A percentile compares a stretch with the other conserved stretches of the same genome.
Conservation (phyloP, 2,797 vertebrate species). For the Characodon lateralis region DNA sequence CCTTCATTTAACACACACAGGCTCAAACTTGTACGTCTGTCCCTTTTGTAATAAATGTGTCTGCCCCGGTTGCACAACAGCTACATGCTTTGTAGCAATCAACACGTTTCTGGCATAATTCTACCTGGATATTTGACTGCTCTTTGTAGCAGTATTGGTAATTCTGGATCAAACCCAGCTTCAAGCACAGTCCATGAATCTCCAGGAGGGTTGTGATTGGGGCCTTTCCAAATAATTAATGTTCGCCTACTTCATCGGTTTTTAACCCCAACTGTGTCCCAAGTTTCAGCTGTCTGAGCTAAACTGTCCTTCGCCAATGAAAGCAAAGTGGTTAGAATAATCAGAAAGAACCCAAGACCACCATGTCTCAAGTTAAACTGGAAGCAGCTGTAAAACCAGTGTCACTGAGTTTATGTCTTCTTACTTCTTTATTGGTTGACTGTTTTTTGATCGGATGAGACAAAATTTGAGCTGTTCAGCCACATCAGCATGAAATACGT, state of each 20-base stretch:
- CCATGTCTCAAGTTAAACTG: background rate
- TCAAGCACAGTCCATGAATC: background rate
- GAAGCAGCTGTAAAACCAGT: background rate
- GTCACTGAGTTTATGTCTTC: background rate
- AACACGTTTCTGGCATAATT: no score
- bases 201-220: background rate
- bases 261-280: background rate
- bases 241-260: background rate
- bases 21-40: background rate
- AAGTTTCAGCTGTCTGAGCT: background rate
- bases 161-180: background rate
- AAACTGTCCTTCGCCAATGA: background rate
- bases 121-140: background rate
- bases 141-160: background rate
- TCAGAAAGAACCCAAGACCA: background rate
- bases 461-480: no score
- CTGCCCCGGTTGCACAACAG: background rate
- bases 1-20: background rate
- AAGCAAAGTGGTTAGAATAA: background rate
- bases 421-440: no score
- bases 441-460: no score
- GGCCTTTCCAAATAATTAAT: background rate
- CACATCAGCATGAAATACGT: no score
- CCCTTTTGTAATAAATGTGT: background rate
- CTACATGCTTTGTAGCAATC: background rate